Percentiles rank a stretch among this genome's conserved stretches.
Conservation (phyloP, 1,140 invertebrate genomes). For the Dinoponera quadriceps region DNA sequence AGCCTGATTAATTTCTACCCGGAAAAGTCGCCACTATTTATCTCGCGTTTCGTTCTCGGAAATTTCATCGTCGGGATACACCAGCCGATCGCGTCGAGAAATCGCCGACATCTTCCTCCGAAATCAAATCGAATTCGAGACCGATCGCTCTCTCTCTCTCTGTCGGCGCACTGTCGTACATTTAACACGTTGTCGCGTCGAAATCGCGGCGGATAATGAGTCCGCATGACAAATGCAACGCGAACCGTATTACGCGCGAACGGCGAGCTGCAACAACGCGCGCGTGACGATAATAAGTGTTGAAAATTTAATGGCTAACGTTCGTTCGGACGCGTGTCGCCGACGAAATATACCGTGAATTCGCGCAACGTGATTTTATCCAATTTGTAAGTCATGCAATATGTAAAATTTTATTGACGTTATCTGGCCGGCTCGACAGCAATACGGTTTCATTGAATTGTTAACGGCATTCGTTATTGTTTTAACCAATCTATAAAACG, state of each 20-base stretch:
- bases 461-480: not conserved
- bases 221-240: conserved; percentile 36
- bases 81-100: not conserved
- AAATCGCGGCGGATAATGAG: conserved; percentile 34
- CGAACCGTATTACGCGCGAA: conserved; percentile 28
- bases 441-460: conserved; percentile 30
- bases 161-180: not conserved
- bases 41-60: conserved; percentile 23
- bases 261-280: conserved; percentile 16
- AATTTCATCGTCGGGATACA: conserved; percentile 6
- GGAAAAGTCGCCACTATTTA: conserved; percentile 18
- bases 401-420: conserved; percentile 20
- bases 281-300: conserved; percentile 44
- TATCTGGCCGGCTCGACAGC: not conserved
- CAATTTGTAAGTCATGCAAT: conserved; percentile 50
- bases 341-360: conserved; percentile 42
- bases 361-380: conserved; percentile 10
- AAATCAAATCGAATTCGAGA: too few relatives aligned
- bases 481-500: not conserved
- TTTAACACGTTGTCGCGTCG: conserved; percentile 11
- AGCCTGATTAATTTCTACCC: too few relatives aligned
- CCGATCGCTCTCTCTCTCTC: too few relatives aligned
- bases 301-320: conserved; percentile 50
- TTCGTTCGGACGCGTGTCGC: not conserved
- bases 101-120: not conserved